phyloP scores from a whole-genome alignment of 2,113 vertebrate genomes.

The Zosterops lateralis region DNA sequence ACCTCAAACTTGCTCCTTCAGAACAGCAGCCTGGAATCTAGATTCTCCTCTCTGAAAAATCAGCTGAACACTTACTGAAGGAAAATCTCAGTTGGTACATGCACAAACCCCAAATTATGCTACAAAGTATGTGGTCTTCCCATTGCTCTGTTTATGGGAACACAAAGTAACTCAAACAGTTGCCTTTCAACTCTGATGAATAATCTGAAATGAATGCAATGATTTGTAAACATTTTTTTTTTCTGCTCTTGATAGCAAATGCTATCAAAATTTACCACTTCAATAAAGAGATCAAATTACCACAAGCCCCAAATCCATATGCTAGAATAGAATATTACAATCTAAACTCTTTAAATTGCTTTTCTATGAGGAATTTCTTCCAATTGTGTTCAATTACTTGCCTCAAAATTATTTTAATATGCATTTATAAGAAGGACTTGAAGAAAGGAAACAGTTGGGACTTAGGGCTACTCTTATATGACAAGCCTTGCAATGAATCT shows the following conservation, averaged over 20 bases:
- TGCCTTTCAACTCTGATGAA: conserved; percentile 50
- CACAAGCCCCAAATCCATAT: neutral
- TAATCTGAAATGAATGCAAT: conserved; percentile 54
- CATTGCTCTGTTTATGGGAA: conserved; percentile 38
- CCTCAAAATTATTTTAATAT: neutral
- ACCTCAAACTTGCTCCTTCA: neutral
- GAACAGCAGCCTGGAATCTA: neutral
- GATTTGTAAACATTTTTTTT: conserved; percentile 50
- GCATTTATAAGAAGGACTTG: neutral
- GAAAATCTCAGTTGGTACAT: neutral
- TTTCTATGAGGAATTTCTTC: neutral
- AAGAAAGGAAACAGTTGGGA: neutral
- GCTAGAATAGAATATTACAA: neutral
- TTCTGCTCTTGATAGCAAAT: conserved; percentile 20
- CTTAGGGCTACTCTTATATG: neutral
- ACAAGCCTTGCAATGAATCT: neutral
- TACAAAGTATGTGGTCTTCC: neutral
- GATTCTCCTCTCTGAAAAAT: neutral
- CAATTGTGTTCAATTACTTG: neutral
- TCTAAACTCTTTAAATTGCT: neutral
- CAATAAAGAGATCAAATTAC: neutral
- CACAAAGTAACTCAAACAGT: conserved; percentile 12
- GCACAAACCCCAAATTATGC: neutral
- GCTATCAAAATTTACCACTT: neutral
- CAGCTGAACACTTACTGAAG: neutral